A percentile compares a stretch with the other conserved stretches of the same genome.
Conservation (phyloP, 2,888 invertebrate species). For the Orthonychiurus folsomi region DNA sequence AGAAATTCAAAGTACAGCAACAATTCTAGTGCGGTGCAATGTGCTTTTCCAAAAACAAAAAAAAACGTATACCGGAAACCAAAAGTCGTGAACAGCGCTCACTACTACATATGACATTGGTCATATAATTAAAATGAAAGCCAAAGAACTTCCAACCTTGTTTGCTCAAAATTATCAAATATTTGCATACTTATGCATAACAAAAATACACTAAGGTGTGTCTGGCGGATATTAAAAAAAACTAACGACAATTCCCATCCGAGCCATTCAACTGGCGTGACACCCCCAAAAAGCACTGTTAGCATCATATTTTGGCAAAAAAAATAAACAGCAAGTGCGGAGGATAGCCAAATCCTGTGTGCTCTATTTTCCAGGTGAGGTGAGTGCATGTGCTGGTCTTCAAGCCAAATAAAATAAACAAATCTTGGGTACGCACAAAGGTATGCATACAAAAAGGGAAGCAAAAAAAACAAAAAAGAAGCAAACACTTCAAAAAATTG, state of each 20-base stretch:
- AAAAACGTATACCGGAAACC: not conserved
- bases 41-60: not conserved
- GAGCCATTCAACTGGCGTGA: too few relatives aligned
- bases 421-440: not conserved
- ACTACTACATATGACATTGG: not conserved
- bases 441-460: slow-evolving; percentile 1
- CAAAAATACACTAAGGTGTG: not conserved
- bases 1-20: not conserved
- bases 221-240: not conserved
- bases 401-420: not conserved
- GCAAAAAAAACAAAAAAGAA: slow-evolving; percentile 5
- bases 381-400: not conserved
- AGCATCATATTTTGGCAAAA: too few relatives aligned
- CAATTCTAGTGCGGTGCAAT: not conserved
- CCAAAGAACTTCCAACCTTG: too few relatives aligned
- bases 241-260: too few relatives aligned
- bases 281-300: too few relatives aligned
- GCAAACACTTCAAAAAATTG: slow-evolving; percentile 6
- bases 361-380: too few relatives aligned
- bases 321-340: too few relatives aligned
- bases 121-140: not conserved
- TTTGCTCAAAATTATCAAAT: too few relatives aligned
- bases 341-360: too few relatives aligned
- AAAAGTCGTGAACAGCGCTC: too few relatives aligned
- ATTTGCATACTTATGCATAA: not conserved